Base-by-base conservation (phyloP, 1,140 invertebrate genomes). In the Dermatophagoides farinae region DNA sequence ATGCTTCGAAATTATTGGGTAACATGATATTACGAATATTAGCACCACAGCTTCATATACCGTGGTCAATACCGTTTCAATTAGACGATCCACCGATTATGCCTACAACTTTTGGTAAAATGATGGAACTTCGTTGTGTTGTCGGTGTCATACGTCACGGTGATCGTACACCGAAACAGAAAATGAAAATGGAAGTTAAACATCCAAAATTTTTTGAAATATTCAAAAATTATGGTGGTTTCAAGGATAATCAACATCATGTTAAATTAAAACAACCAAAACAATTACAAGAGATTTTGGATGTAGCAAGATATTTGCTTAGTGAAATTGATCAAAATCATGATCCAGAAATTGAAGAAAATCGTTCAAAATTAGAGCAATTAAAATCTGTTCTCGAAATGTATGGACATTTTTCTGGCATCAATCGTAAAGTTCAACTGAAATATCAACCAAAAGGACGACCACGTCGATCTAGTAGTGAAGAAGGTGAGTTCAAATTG, bases 171-270 rank as follows among this genome's bases (percentile, higher is more conserved):
- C 96, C 96, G 0, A 99, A 99, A 73, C 96, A 99, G 74, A 99
- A 99, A 75, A 98, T 99, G 93, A 98, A 98, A 75, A 91, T 99
- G 67, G 92, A 97, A 79, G 93, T 98, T n/a, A 80, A 91, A 61
- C 90, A 99, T 80, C 87, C 84, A 37, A 93, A 92, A 84, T 97
- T 99, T 74, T 98, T 98, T 74, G 88, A 95, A 70, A 86, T 99
- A 66, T 99, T 97, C 75, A 83, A 91, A 68, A 97, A 97, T 69
- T 96, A 97, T 71, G 88, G 92, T 65, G 92, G 92, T 0, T 88
- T 85, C 65, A 91, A 89, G 68, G 83, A 88, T 58, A 60, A 47
- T 37, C 20, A 37, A n/a, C 89, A 89, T 0, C 92, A 97, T 68
- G 85, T 98, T 0, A 99, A 99, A 73, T 75, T 99, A 64, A 99